Percentiles rank a stretch among this genome's conserved stretches.
phyloP scores from a whole-genome alignment of 23 tunicate genomes.

The Trididemnum miniatum region DNA sequence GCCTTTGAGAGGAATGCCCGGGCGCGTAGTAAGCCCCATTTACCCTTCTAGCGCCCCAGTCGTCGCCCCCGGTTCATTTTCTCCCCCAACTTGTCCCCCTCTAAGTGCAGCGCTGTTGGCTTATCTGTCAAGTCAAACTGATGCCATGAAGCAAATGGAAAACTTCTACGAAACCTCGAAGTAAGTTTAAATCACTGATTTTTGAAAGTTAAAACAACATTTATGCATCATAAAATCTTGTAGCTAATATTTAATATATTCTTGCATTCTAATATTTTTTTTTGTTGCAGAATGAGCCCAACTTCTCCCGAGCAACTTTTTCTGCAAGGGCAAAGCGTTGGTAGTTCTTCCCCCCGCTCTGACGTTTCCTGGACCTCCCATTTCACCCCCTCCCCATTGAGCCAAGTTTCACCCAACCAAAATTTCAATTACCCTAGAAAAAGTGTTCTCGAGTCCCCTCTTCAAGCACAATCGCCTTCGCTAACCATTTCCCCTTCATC shows the following conservation, averaged over 20 bases:
- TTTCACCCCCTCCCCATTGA: not conserved
- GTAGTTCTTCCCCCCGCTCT: no score
- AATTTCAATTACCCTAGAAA: not conserved
- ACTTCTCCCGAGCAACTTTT: not conserved
- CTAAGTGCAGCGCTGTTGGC: not conserved
- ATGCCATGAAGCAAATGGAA: not conserved
- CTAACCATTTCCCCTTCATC: conserved; percentile 2
- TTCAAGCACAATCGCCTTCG: not conserved
- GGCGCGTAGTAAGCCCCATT: not conserved
- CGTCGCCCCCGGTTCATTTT: not conserved
- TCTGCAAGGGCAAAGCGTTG: not conserved
- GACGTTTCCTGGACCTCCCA: not conserved
- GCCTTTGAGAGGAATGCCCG: not conserved
- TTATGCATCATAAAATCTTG: no score
- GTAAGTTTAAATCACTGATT: no score
- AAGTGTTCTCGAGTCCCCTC: not conserved
- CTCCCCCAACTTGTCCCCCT: not conserved
- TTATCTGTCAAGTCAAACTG: not conserved
- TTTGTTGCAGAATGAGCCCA: not conserved
- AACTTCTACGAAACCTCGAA: not conserved
- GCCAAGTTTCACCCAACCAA: no score
- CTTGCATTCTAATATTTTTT: no score
- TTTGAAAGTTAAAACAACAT: no score
- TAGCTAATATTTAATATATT: no score
- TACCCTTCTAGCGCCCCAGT: not conserved